Conservation (phyloP, 2,888 invertebrate genomes). For the Drosophila multiciliata region DNA sequence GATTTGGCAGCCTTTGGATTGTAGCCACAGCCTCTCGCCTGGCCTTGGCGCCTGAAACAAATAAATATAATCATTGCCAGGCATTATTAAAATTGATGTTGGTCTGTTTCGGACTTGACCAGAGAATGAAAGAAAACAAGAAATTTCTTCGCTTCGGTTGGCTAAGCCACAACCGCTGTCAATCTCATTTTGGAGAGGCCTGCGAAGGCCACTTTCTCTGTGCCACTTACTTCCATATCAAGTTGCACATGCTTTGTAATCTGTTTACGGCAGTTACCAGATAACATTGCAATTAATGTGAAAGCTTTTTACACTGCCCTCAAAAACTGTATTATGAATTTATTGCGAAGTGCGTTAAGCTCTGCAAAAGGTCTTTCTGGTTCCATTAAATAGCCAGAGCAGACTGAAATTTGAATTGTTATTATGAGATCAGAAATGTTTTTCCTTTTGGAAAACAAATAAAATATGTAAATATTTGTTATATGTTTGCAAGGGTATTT, state of each 20-base stretch:
- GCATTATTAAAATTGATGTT: constrained; percentile 74
- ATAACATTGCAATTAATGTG: constrained; percentile 78
- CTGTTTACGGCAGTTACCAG: constrained; percentile 56
- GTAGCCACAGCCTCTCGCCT: constrained; percentile 17
- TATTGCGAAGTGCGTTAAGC: constrained; percentile 7
- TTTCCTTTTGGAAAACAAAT: not conserved
- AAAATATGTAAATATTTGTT: not conserved
- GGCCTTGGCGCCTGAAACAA: constrained; percentile 36
- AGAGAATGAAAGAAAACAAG: not conserved
- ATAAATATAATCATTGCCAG: constrained; percentile 57
- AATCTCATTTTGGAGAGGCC: constrained; percentile 52
- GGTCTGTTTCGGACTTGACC: constrained; percentile 34
- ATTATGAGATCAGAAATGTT: not conserved
- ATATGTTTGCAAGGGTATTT: constrained; percentile 1
- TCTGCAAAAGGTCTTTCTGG: not conserved
- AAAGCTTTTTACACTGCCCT: constrained; percentile 69
- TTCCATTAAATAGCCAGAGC: not conserved
- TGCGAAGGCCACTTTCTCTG: constrained; percentile 36
- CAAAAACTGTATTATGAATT: constrained; percentile 10
- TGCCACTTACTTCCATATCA: constrained; percentile 10
- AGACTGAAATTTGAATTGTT: not conserved
- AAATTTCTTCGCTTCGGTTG: constrained; percentile 39
- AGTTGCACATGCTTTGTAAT: constrained; percentile 52
- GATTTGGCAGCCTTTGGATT: constrained; percentile 34
- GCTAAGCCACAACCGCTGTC: constrained; percentile 69